Evolutionary conservation across 2,888 invertebrate species (phyloP).

Genomic region (Drosophila tanythrix): DNA sequence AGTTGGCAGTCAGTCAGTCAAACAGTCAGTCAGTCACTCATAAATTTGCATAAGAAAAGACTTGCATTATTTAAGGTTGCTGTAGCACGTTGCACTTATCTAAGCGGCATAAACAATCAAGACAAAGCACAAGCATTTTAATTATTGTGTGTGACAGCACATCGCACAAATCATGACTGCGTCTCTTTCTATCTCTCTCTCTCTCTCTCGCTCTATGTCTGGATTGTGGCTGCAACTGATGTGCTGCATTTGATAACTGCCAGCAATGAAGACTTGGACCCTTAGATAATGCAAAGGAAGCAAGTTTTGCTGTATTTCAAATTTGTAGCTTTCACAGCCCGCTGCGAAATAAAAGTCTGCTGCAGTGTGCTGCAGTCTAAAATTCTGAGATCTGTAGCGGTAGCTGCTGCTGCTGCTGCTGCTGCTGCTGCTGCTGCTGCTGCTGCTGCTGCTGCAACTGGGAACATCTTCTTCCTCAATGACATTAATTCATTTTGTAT

Average conservation of each 20-base stretch:
- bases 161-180: constrained; percentile 44
- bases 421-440: constrained; percentile 30
- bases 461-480: constrained; percentile 79
- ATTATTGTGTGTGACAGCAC: constrained; percentile 72
- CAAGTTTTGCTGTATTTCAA: constrained; percentile 64
- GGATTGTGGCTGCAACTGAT: constrained; percentile 47
- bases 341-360: constrained; percentile 34
- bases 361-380: constrained; percentile 15
- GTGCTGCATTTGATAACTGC: constrained; percentile 74
- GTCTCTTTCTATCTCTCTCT: constrained; percentile 17
- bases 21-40: constrained; percentile 41
- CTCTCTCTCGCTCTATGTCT: constrained; percentile 14
- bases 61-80: constrained; percentile 67
- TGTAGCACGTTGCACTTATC: constrained; percentile 56
- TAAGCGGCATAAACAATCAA: constrained; percentile 59
- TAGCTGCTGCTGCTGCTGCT: constrained; percentile 40
- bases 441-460: constrained; percentile 44
- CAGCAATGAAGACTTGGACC: constrained; percentile 68
- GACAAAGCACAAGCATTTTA: constrained; percentile 60
- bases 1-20: constrained; percentile 57
- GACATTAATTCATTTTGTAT: constrained; percentile 82
- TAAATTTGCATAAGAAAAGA: constrained; percentile 74
- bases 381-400: constrained; percentile 30
- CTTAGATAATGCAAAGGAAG: constrained; percentile 76
- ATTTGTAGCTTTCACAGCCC: constrained; percentile 54